A percentile compares a stretch with the other conserved stretches of the same genome.
Evolutionary conservation across 2,888 invertebrate species (phyloP).

Genomic region (Holacanthella duospinosa): DNA sequence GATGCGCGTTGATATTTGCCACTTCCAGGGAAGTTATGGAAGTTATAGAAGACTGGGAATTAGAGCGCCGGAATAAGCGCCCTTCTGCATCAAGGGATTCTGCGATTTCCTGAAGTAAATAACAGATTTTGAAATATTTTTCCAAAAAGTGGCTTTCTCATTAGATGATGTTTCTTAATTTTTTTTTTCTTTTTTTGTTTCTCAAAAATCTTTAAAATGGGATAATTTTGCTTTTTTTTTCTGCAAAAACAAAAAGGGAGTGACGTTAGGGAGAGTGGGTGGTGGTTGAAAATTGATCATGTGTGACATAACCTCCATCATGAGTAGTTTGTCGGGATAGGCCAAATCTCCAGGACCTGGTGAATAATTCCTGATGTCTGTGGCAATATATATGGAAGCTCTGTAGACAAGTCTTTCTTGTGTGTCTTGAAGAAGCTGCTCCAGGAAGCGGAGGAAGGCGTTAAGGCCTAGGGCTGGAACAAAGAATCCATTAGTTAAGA

Average conservation of each 20-base stretch:
- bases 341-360: constrained; percentile 93
- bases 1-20: constrained; percentile 49
- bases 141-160: background rate
- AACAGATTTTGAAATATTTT: background rate
- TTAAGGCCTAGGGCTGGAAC: constrained; percentile 58
- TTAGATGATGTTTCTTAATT: background rate
- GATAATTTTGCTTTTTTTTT: too few relatives aligned
- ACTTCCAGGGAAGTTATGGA: constrained; percentile 64
- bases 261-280: background rate
- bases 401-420: constrained; percentile 84
- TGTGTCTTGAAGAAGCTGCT: constrained; percentile 81
- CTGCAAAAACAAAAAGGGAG: too few relatives aligned
- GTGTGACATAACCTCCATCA: too few relatives aligned
- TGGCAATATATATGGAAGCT: constrained; percentile 82
- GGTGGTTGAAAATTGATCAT: constrained; percentile 3
- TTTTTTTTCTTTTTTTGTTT: too few relatives aligned
- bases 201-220: too few relatives aligned
- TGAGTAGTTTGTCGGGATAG: constrained; percentile 91
- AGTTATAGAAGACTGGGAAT: constrained; percentile 57
- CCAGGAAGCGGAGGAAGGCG: constrained; percentile 65
- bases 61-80: constrained; percentile 45
- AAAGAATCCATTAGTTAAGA: background rate
- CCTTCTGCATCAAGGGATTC: constrained; percentile 18
- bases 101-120: background rate
- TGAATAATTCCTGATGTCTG: constrained; percentile 76